Evolutionary conservation across 2,113 vertebrate genomes (phyloP).

Genomic region (Lutjanus erythropterus): DNA sequence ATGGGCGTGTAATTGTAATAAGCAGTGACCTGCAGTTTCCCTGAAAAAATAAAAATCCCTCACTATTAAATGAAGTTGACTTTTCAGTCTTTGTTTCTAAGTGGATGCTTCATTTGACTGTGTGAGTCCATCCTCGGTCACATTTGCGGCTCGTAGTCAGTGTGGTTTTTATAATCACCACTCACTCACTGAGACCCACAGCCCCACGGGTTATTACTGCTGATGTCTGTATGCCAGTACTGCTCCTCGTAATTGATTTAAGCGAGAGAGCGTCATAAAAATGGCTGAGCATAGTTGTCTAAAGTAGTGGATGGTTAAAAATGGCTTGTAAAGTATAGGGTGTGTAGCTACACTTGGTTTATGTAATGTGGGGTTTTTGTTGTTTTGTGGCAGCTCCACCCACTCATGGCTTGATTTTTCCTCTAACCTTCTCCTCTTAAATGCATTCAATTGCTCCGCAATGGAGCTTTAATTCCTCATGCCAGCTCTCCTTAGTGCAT

Average conservation of each 20-base stretch:
- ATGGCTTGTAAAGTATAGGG: slow-evolving; percentile 61
- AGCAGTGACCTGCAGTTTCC: slow-evolving; percentile 33
- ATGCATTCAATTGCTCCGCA: slow-evolving; percentile 31
- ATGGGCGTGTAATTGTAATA: slow-evolving; percentile 13
- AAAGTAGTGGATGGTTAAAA: slow-evolving; percentile 68
- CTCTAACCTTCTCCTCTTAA: slow-evolving; percentile 13
- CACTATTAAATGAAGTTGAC: slow-evolving; percentile 21
- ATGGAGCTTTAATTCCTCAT: slow-evolving; percentile 50
- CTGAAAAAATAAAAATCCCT: not conserved
- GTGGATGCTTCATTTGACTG: slow-evolving; percentile 47
- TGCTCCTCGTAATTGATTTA: slow-evolving; percentile 73
- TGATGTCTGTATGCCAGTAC: slow-evolving; percentile 48
- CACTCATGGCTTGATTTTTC: slow-evolving; percentile 26
- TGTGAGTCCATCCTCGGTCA: slow-evolving; percentile 26
- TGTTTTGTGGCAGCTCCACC: not conserved
- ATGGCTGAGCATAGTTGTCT: slow-evolving; percentile 43
- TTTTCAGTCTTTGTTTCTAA: slow-evolving; percentile 44
- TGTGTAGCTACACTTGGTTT: slow-evolving; percentile 45
- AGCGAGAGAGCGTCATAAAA: slow-evolving; percentile 69
- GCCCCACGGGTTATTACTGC: slow-evolving; percentile 65
- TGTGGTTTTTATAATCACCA: slow-evolving; percentile 57
- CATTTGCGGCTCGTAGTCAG: slow-evolving; percentile 38
- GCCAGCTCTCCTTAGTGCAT: slow-evolving; percentile 34
- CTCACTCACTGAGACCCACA: slow-evolving; percentile 50
- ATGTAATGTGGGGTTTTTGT: slow-evolving; percentile 26